Percentiles rank a stretch among this genome's conserved stretches.
Evolutionary conservation across 2,113 vertebrate species (phyloP).

Genomic region (Nesogale talazaci): DNA sequence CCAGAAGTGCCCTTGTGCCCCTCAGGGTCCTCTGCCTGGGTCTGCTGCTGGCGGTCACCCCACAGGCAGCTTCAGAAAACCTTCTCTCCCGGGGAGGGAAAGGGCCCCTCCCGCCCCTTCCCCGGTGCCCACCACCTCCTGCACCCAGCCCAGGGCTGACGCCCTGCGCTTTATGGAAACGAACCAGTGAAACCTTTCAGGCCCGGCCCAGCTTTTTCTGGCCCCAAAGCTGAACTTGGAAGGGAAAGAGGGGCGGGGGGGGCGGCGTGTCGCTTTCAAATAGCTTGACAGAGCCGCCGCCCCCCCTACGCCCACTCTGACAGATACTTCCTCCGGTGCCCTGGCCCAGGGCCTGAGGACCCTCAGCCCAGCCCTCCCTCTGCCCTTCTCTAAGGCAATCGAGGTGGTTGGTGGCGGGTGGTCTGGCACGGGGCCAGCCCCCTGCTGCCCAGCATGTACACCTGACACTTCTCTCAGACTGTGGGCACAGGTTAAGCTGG

Average conservation of each 20-base stretch:
- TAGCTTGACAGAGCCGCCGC: neutral
- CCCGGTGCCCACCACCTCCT: neutral
- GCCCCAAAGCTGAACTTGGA: neutral
- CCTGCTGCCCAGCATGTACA: slow-evolving; percentile 35
- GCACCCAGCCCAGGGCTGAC: neutral
- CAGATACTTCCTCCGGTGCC: slow-evolving; percentile 7
- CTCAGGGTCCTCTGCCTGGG: neutral
- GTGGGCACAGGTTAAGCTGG: slow-evolving; percentile 62
- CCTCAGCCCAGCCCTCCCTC: neutral
- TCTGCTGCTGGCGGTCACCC: neutral
- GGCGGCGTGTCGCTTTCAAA: neutral
- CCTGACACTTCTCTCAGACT: slow-evolving; percentile 71
- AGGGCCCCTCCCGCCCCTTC: neutral
- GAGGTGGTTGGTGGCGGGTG: neutral
- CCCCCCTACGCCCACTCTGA: neutral
- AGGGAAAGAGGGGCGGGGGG: neutral
- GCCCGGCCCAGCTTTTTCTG: neutral
- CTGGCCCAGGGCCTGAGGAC: slow-evolving; percentile 26
- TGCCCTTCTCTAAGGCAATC: neutral
- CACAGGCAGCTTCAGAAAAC: neutral
- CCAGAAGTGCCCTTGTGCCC: neutral
- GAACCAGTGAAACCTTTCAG: neutral
- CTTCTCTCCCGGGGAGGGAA: neutral
- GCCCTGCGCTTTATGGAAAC: neutral
- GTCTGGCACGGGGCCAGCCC: slow-evolving; percentile 36